Evolutionary conservation across 2,113 vertebrate genomes (phyloP), one percentile per base, ranked within the genome.

Genomic region (Nothobranchius kuhntae): DNA sequence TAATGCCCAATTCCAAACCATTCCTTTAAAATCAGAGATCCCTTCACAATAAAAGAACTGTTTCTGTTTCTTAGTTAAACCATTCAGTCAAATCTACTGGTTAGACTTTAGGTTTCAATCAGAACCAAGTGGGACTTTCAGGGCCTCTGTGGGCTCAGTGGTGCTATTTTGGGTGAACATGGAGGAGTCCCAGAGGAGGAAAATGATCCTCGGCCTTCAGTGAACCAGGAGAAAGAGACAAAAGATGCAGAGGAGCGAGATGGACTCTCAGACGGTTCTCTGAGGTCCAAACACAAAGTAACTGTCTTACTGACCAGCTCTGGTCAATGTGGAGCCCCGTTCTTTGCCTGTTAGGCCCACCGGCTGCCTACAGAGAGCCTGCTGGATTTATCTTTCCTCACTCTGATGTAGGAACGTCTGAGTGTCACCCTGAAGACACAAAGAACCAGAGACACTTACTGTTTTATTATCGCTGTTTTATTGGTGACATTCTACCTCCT

Each of bases 211-310:
- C 94, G 91, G 0, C 93, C 80, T 15, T 97, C 95, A 1, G 93
- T 93, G 90, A 96, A 96, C 95, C 96, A 97, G 73, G 96, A 96
- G 81, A 96, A 96, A 48, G 96, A 91, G 84, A 96, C 92, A 61
- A 96, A 96, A 4, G 95, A 95, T 48, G 88, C 91, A 0, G 93
- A 94, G n/a, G 94, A 80, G 53, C 94, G 93, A 45, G 94, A 79
- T 0, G 95, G 88, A 58, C 94, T 94, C 77, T 95, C 94, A 1
- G 91, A 91, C 0, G 68, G 88, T 61, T 96, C 95, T 86, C 95
- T 96, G 86, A 42, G 30, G 2, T 30, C 30, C 30, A 30, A 30
- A 30, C 30, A 30, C 30, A 30, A 30, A 30, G 30, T 3, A 30
- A 30, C 30, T 30, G 30, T 30, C 30, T 3, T 30, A 30, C 30